Base-by-base conservation (phyloP, 2,113 vertebrate genomes). In the Cygnus buccinator region DNA sequence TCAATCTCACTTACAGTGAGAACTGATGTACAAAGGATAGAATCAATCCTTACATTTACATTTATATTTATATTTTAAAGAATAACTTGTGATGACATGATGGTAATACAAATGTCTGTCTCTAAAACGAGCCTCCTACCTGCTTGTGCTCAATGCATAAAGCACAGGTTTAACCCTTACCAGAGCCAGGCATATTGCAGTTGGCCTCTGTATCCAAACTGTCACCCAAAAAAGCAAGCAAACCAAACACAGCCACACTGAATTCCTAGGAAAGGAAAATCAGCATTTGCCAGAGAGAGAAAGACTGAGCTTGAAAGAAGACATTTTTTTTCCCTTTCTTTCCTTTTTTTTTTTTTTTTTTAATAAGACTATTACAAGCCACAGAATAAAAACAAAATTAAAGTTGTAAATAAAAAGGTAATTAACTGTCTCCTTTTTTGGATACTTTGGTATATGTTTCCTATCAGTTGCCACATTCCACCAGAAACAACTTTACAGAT, bases 331-430 rank as follows among this genome's bases (percentile, higher is more conserved):
- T 91, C 84, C 23, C 50, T 52, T 52, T 46, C 46, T 52, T 52
- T 52, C 23, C 22, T 89, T 29, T 91, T 88, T 84, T 79, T 58
- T 20, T 33, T 8, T 73, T 31, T 76, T 85, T 48, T 67, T 22
- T 84, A 91, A 97, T 87, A 61, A 94, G 71, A 76, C 82, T 75
- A 93, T 94, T 95, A 96, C 86, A 97, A 96, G 90, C 79, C 46
- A 6, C 33, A 76, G 92, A 96, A 39, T 82, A 94, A 90, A 95
- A 89, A 11, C 63, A 89, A 95, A 95, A 95, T 94, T 95, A 95
- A 96, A 96, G 80, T 35, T 95, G 94, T 89, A 96, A 97, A 95
- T 97, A 97, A 97, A 97, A 97, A 96, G 87, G 92, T 95, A 97
- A 97, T 97, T 97, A 97, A 94, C 94, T 89, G 88, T 93, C 92